Percentiles rank a stretch among this genome's conserved stretches.
These are phyloP conservation scores for Catajapyx aquilonaris DNA, from an alignment of 1,140 invertebrate genomes.

Conservation along the genomic window DNA sequence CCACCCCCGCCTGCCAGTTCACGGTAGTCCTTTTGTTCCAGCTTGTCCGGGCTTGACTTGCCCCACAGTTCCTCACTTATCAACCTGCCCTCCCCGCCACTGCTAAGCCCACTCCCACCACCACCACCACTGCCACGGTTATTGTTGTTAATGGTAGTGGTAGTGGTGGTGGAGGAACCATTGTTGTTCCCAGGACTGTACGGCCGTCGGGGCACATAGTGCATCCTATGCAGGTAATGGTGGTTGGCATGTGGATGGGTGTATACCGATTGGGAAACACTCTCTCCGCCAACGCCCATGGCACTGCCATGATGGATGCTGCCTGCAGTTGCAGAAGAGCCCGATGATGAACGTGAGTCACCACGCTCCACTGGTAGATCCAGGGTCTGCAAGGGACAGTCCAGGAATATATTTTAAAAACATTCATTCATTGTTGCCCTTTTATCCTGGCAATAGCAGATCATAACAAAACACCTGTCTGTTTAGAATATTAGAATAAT, in stretches of 20 bases:
- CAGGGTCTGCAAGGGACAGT: slow-evolving; percentile 35
- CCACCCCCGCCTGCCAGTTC: slow-evolving; percentile 9
- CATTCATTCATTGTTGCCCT: too few species aligned
- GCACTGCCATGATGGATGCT: slow-evolving; percentile 10
- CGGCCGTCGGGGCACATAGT: slow-evolving; percentile 20
- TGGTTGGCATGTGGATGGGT: slow-evolving; percentile 15
- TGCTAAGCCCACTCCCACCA: neutral
- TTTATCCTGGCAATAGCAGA: too few species aligned
- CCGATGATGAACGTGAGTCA: slow-evolving; percentile 40
- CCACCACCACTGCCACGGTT: too few species aligned
- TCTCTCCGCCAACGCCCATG: too few species aligned
- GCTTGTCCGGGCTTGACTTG: too few species aligned
- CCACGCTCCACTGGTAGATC: slow-evolving; percentile 53
- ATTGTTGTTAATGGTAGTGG: too few species aligned
- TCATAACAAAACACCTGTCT: too few species aligned
- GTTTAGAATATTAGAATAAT: too few species aligned
- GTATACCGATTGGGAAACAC: too few species aligned
- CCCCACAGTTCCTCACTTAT: too few species aligned
- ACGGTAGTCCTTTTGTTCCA: slow-evolving; percentile 4
- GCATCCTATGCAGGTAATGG: slow-evolving; percentile 26
- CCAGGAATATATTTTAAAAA: slow-evolving; percentile 9
- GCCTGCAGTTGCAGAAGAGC: slow-evolving; percentile 28
- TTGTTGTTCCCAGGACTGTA: neutral
- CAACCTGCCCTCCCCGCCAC: too few species aligned
- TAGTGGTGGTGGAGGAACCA: neutral